Conservation (phyloP, 2,797 vertebrate species). For the Hyperoplus immaculatus region DNA sequence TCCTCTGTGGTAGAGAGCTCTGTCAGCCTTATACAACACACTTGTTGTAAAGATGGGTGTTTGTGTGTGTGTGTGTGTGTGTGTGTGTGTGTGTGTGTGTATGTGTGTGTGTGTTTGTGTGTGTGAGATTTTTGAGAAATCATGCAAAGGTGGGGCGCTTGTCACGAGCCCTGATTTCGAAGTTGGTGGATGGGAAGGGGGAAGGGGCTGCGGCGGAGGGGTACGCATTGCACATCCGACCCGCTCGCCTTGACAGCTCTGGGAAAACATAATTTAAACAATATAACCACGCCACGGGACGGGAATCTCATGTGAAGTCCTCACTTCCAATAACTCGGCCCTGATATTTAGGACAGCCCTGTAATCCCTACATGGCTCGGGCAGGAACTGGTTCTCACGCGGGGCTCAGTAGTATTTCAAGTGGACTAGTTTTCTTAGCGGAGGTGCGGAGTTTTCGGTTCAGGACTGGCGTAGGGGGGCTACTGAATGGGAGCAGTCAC, state of each 20-base stretch:
- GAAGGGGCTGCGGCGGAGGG: conserved; percentile 78
- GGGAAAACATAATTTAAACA: conserved; percentile 5
- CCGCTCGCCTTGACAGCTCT: conserved; percentile 55
- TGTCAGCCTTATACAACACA: conserved; percentile 1
- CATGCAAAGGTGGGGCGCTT: conserved; percentile 57
- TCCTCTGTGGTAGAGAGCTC: not conserved
- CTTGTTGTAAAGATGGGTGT: not conserved
- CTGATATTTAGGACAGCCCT: not conserved
- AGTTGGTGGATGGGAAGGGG: conserved; percentile 74
- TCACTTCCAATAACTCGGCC: conserved; percentile 1
- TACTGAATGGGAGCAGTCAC: conserved; percentile 81
- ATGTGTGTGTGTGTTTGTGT: too few relatives aligned
- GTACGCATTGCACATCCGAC: conserved; percentile 68
- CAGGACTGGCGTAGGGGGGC: conserved; percentile 65
- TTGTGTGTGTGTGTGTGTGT: too few relatives aligned
- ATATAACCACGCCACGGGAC: not conserved
- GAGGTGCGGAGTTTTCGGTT: conserved; percentile 73
- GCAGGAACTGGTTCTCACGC: not conserved
- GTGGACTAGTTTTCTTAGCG: conserved; percentile 85
- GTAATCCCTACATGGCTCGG: not conserved
- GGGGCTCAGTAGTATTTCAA: conserved; percentile 36
- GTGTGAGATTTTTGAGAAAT: conserved; percentile 33
- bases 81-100: too few relatives aligned
- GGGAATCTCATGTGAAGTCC: not conserved
- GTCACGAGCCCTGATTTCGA: conserved; percentile 76